A percentile compares a stretch with the other conserved stretches of the same genome.
phyloP scores from a whole-genome alignment of 2,113 vertebrate species.

The Pomatorhinus ruficollis region DNA sequence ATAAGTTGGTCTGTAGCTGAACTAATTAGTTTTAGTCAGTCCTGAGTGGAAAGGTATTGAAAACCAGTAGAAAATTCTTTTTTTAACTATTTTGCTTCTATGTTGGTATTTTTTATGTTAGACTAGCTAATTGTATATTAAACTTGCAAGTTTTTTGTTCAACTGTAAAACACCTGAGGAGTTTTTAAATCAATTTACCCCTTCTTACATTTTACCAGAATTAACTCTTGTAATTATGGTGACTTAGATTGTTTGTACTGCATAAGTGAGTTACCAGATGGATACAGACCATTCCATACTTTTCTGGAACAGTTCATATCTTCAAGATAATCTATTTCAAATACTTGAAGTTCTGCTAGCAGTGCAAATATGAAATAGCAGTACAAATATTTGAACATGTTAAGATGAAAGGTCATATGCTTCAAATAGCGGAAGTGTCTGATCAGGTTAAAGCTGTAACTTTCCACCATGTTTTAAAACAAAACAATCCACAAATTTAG shows the following conservation, averaged over 20 bases:
- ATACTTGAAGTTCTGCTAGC: constrained; percentile 3
- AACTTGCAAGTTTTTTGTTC: background rate
- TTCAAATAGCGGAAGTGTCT: background rate
- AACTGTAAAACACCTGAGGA: background rate
- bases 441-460: constrained; percentile 21
- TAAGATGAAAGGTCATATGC: constrained; percentile 32
- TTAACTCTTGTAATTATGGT: background rate
- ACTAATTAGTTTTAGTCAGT: background rate
- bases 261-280: background rate
- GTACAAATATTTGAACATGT: constrained; percentile 39
- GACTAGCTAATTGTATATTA: background rate
- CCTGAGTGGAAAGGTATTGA: background rate
- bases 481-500: background rate
- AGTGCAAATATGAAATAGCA: constrained; percentile 26
- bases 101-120: background rate
- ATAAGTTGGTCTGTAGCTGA: background rate
- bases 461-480: constrained; percentile 12
- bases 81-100: background rate
- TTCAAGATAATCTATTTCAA: constrained; percentile 8
- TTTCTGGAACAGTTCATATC: background rate
- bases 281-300: background rate
- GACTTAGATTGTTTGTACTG: background rate
- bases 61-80: background rate
- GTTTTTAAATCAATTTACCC: background rate
- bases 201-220: background rate